Percentiles rank a stretch among this genome's conserved stretches.
Evolutionary conservation across 1,140 invertebrate species (phyloP).

Genomic region (Anoplolepis gracilipes): DNA sequence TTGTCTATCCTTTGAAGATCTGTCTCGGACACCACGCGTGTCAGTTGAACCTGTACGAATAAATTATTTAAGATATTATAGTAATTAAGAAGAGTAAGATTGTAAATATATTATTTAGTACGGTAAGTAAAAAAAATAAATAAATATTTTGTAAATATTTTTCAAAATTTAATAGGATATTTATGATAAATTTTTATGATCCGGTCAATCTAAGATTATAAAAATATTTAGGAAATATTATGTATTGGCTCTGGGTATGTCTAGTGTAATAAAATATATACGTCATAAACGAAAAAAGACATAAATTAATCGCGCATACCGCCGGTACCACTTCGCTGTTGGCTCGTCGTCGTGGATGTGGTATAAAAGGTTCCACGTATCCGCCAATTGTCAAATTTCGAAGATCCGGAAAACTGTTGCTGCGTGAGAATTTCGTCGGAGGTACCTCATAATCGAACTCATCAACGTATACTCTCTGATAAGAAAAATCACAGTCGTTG

Average conservation of each 20-base stretch:
- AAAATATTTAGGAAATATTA: no score
- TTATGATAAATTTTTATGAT: no score
- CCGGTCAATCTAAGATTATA: no score
- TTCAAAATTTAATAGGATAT: no score
- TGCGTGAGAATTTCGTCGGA: conserved; percentile 78
- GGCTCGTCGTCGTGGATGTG: conserved; percentile 81
- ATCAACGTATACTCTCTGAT: conserved; percentile 83
- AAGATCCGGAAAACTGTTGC: conserved; percentile 83
- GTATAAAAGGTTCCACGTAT: conserved; percentile 68
- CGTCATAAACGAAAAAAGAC: neutral
- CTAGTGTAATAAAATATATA: neutral
- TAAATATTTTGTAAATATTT: no score
- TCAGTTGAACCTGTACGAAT: conserved; percentile 82
- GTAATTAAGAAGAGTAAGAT: neutral
- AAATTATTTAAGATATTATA: neutral
- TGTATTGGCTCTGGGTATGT: no score
- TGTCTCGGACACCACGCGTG: conserved; percentile 90
- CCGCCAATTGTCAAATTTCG: conserved; percentile 79
- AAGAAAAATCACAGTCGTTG: neutral
- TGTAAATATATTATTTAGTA: neutral
- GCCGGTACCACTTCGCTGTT: conserved; percentile 84
- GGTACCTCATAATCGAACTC: conserved; percentile 81
- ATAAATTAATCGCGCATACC: conserved; percentile 69
- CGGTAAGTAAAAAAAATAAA: no score
- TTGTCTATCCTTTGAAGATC: conserved; percentile 92